Percentiles rank a stretch among this genome's conserved stretches.
phyloP scores from a whole-genome alignment of 2,888 invertebrate genomes.

The Macropis europaea region DNA sequence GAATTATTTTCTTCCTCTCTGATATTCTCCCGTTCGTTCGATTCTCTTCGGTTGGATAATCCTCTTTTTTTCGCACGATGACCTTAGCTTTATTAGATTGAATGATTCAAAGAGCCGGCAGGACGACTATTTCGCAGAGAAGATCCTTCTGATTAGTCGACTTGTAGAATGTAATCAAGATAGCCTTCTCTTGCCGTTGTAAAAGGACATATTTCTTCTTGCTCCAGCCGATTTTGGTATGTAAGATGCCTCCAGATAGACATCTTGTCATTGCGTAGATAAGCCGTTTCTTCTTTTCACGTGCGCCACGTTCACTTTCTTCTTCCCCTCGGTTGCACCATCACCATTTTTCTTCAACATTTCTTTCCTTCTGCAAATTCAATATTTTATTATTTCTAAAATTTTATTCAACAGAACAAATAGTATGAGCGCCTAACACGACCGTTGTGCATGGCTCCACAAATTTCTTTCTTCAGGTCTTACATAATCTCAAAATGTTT shows the following conservation, averaged over 20 bases:
- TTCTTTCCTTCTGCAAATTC: too few relatives aligned
- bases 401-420: too few relatives aligned
- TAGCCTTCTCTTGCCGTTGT: slow-evolving; percentile 34
- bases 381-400: too few relatives aligned
- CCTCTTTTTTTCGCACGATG: not conserved
- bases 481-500: too few relatives aligned
- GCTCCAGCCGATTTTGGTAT: slow-evolving; percentile 21
- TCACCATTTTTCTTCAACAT: too few relatives aligned
- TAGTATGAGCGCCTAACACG: not conserved
- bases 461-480: too few relatives aligned
- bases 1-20: not conserved
- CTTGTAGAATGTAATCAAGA: slow-evolving; percentile 46
- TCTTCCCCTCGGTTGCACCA: not conserved
- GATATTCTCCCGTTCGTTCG: not conserved
- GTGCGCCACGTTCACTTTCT: slow-evolving; percentile 1
- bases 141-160: slow-evolving; percentile 38
- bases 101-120: slow-evolving; percentile 25
- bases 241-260: slow-evolving; percentile 13
- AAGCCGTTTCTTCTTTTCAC: slow-evolving; percentile 14
- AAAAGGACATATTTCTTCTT: slow-evolving; percentile 37
- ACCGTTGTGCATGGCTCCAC: too few relatives aligned
- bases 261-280: slow-evolving; percentile 25
- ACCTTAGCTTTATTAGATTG: slow-evolving; percentile 12
- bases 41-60: not conserved
- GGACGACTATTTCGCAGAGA: slow-evolving; percentile 17